Conservation (phyloP, 2,797 vertebrate species). For the Cynodonichthys magdalenae region DNA sequence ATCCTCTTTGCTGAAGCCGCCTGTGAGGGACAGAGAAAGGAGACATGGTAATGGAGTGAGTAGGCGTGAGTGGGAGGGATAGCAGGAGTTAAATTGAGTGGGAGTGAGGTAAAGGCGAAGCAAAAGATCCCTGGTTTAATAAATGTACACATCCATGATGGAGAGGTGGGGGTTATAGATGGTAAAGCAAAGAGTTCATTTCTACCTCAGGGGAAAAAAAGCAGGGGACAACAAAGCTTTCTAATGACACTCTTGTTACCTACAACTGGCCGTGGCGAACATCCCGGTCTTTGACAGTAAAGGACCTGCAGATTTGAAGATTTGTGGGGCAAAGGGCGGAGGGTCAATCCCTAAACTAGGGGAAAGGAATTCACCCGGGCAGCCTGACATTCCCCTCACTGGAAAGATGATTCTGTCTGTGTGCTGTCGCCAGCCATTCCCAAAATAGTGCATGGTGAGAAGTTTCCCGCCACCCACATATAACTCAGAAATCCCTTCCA, state of each 20-base stretch:
- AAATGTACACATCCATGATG: constrained; percentile 26
- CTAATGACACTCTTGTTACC: constrained; percentile 28
- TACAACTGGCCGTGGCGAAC: constrained; percentile 48
- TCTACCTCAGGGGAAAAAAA: not conserved
- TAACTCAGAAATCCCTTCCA: constrained; percentile 48
- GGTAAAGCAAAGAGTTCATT: constrained; percentile 22
- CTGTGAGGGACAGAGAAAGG: constrained; percentile 45
- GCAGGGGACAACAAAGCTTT: not conserved
- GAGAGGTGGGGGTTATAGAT: constrained; percentile 9
- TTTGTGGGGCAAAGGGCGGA: constrained; percentile 69
- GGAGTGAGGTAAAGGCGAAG: constrained; percentile 33
- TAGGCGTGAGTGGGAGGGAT: constrained; percentile 50
- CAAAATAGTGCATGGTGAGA: constrained; percentile 70
- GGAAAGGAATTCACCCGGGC: constrained; percentile 72
- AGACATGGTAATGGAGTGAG: constrained; percentile 42
- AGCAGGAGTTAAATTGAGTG: constrained; percentile 39
- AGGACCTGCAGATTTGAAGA: constrained; percentile 61
- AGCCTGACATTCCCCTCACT: constrained; percentile 60
- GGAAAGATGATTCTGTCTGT: constrained; percentile 77
- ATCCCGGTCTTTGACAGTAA: constrained; percentile 52
- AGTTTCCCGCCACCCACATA: constrained; percentile 62
- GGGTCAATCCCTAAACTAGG: constrained; percentile 68
- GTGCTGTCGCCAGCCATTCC: constrained; percentile 57
- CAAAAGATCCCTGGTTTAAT: constrained; percentile 31
- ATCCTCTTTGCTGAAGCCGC: constrained; percentile 69